phyloP scores from a whole-genome alignment of 2,113 vertebrate species.

The Progne subis region DNA sequence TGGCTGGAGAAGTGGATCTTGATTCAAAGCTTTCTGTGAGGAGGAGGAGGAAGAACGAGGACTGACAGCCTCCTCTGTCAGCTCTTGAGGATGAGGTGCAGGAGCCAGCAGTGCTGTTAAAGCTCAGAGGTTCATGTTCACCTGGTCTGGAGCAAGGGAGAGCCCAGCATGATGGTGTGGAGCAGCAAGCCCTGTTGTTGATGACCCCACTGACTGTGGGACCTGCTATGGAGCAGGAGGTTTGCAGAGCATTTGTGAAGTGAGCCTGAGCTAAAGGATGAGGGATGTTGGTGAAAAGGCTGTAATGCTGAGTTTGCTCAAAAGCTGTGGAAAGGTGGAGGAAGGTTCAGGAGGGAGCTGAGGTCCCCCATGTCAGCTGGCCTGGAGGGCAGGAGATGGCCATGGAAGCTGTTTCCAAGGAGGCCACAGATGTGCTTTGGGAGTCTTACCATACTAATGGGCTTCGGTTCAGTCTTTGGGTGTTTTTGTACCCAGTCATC shows the following conservation, averaged over 20 bases:
- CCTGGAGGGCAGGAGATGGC: background rate
- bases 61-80: background rate
- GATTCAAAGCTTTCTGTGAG: background rate
- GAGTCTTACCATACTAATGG: fast-evolving
- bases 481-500: background rate
- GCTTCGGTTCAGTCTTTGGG: background rate
- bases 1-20: background rate
- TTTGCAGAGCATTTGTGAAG: background rate
- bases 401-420: background rate
- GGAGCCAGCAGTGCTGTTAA: background rate
- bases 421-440: background rate
- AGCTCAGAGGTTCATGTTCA: background rate
- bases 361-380: background rate
- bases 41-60: background rate
- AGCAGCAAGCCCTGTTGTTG: background rate
- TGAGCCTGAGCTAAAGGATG: background rate
- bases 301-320: background rate
- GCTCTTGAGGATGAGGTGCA: background rate
- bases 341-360: background rate
- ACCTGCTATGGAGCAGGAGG: background rate
- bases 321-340: background rate
- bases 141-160: background rate
- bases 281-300: background rate
- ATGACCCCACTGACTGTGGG: background rate
- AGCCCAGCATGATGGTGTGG: background rate